Evolutionary conservation across 2,113 vertebrate species (phyloP), one percentile per base, ranked within the genome.

Genomic region (Numida meleagris): DNA sequence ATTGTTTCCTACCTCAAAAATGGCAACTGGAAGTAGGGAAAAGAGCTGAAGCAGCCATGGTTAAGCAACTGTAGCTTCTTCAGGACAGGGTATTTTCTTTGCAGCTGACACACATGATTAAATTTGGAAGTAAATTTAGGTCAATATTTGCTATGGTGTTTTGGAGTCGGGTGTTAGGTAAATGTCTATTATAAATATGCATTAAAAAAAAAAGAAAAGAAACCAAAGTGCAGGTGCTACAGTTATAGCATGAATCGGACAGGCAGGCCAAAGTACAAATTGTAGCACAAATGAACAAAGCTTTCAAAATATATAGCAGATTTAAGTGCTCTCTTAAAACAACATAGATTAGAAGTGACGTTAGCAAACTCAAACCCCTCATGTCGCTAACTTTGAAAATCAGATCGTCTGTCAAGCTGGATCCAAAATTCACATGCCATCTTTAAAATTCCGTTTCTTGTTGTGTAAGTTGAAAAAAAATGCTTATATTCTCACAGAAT

Each of bases 81-180:
- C 72, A 86, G 45, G 50, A 79, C 33, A 61, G 45, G 66, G n/a
- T 87, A 33, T 83, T 73, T 90, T 66, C 83, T 79, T 72, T 68
- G 72, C 4, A 0, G 14, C 68, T 20, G 12, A 94, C 70, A 80
- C 29, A 81, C 83, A 61, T 6, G 5, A 67, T 93, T 89, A 91
- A 25, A 65, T 85, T 86, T 82, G 83, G 63, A 66, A 70, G n/a
- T 71, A 92, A 77, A 94, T 75, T 74, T 81, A 67, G 92, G 78
- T 83, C 75, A 77, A 33, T 95, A 71, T 90, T 92, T 92, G 74
- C 31, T 92, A 87, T 62, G 89, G 50, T 62, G 38, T 89, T 67
- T 92, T 88, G 71, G 58, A 48, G 27, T 81, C 53, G 72, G 34
- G 43, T 73, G 43, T 89, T 78, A 95, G 31, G 50, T 86, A 94